A percentile compares a stretch with the other conserved stretches of the same genome.
Evolutionary conservation across 2,113 vertebrate genomes (phyloP).

Genomic region (Percopsis transmontana): DNA sequence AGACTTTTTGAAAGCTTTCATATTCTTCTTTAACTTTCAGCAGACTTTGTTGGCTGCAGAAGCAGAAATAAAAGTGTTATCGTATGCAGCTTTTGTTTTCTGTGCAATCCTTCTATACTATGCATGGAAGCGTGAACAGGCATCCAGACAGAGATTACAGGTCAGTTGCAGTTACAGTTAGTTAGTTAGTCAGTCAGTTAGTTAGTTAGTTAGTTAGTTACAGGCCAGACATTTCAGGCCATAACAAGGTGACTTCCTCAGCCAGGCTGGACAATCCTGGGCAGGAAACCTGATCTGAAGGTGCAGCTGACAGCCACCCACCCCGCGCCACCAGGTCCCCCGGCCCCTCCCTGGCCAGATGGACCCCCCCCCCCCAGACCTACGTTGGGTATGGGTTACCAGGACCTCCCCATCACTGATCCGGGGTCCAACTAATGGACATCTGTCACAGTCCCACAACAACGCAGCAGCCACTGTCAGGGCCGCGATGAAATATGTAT

Average conservation of each 20-base stretch:
- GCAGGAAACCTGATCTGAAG: conserved; percentile 44
- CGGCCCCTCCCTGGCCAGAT: conserved; percentile 67
- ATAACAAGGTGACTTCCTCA: conserved; percentile 1
- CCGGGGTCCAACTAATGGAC: conserved; percentile 72
- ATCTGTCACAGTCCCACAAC: conserved; percentile 79
- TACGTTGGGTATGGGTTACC: conserved; percentile 58
- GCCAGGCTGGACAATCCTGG: conserved; percentile 8
- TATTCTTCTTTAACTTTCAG: no score
- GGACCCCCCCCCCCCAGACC: conserved; percentile 52
- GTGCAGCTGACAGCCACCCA: conserved; percentile 30
- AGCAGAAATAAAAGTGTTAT: no score
- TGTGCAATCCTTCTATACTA: no score
- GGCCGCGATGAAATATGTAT: conserved; percentile 79
- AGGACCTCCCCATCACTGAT: conserved; percentile 60
- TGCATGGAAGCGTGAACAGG: no score
- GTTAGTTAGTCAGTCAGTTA: no score
- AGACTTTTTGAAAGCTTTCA: no score
- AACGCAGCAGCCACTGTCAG: conserved; percentile 54
- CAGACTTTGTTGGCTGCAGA: no score
- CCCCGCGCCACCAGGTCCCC: conserved; percentile 28
- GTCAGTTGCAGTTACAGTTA: no score
- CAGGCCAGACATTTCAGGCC: background rate
- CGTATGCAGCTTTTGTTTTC: no score
- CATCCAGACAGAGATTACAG: background rate
- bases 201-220: no score